Base-by-base conservation (phyloP, 92 coral and sea anemone species). In the Muricea muricata region DNA sequence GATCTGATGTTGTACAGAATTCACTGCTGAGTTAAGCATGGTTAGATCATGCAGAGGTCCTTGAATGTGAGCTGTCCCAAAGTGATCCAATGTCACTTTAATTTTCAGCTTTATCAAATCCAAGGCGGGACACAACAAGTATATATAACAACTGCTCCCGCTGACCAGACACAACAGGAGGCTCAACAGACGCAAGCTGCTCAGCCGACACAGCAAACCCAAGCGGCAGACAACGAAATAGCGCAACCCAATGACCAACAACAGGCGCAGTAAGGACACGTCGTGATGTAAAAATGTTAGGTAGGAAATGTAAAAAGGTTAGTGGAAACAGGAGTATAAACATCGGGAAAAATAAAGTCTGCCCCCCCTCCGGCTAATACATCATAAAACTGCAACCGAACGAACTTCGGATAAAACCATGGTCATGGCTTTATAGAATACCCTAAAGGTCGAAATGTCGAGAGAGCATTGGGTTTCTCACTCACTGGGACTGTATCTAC, bases 131-230 rank as follows among this genome's bases (percentile, higher is more conserved):
- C 83, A 0, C 83, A 56, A 14, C 83, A 56, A 10, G 71, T 78
- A n/a, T 78, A 56, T 26, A 78, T 78, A n/a, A 45, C 83, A 10
- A 56, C 70, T 21, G 3, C 83, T 0, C 55, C 83, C 29, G 90
- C 93, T 34, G 98, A 94, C 12, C 97, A 88, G 78, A 84, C 91
- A 42, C 95, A 93, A 70, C 94, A 90, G 81, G 94, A 86, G 85
- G 91, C 80, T 52, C 60, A 52, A 52, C 60, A 52, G 32, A 90
- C 88, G 70, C 92, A 87, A 81, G 89, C 73, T 65, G 91, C 94
- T 8, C 99, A 92, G 60, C 74, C 87, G 9, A 68, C 93, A 2
- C 93, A 90, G 77, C 97, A 84, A 84, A 89, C 94, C 41, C 83
- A 78, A 23, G 33, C 70, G n/a, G 45, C 69, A 24, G 83, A 78